phyloP scores from a whole-genome alignment of 30 jellyfish, hydroid and myxozoan species.

The Cassiopea andromeda region DNA sequence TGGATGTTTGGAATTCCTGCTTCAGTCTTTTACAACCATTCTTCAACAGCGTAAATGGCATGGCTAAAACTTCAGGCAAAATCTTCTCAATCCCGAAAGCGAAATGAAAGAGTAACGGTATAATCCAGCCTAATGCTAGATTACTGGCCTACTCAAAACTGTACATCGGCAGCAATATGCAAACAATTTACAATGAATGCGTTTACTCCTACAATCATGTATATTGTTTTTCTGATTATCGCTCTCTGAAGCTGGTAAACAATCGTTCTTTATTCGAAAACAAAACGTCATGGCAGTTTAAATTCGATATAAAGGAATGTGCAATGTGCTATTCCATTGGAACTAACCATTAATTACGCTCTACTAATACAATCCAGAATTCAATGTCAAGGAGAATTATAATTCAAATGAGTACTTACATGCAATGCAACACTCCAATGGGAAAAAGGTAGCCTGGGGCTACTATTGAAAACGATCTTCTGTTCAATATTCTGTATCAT shows the following conservation, averaged over 20 bases:
- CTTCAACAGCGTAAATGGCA: background rate
- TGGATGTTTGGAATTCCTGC: constrained; percentile 11
- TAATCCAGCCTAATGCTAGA: background rate
- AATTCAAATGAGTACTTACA: no score
- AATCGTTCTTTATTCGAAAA: background rate
- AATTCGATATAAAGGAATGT: background rate
- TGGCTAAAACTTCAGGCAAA: background rate
- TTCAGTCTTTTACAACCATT: background rate
- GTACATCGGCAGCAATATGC: background rate
- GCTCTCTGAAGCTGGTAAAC: background rate
- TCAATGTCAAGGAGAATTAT: no score
- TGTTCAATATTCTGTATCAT: no score
- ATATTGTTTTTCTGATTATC: no score
- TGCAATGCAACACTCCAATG: no score
- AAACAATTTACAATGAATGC: background rate
- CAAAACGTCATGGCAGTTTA: background rate
- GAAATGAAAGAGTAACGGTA: background rate
- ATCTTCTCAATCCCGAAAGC: background rate
- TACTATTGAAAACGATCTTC: no score
- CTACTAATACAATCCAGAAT: no score
- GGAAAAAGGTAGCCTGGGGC: no score
- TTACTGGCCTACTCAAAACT: background rate
- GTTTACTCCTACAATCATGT: background rate
- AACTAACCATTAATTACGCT: no score
- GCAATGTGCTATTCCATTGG: background rate